Base-by-base conservation (phyloP, 2,888 invertebrate genomes). In the Brachypalpus laphriformis region DNA sequence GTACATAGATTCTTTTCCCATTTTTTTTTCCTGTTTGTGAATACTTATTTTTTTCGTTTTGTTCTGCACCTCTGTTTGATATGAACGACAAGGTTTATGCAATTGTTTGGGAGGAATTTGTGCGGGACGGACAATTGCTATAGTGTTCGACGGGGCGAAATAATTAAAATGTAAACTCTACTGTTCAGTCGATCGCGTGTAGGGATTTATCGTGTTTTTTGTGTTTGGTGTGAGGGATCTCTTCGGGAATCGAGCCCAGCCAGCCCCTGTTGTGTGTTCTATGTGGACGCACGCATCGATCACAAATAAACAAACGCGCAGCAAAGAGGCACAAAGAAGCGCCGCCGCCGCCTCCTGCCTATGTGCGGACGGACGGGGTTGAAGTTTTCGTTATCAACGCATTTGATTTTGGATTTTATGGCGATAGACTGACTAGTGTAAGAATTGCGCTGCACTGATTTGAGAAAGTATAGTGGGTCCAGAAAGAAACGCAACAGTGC, bases 241-340 rank as follows among this genome's bases (percentile, higher is more conserved):
- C n/a, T n/a, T n/a, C n/a, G n/a, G n/a, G n/a, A n/a, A n/a, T n/a
- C n/a, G n/a, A n/a, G n/a, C n/a, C n/a, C n/a, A n/a, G n/a, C n/a
- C n/a, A 16, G 59, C n/a, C 9, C 47, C 25, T 75, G 37, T 37
- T 16, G 6, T 56, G 49, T 47, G 31, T 72, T 82, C 40, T 51
- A 28, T 54, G 14, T n/a, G 72, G 16, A 54, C 47, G 28, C 61
- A 74, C 56, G 56, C 72, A 78, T 78, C 68, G 72, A 68, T 78
- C 47, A 74, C 68, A 54, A 59, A 68, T 78, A 83, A 83, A 83
- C 82, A 83, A 78, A 83, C 45, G 20, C 45, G 20, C 45, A 54
- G 28, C 40, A 63, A 3, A 40, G 5, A 25, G 7, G 40, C 40
- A 40, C 72, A 82, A 82, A 82, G 76, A 70, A 63, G 68, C 40